phyloP scores from a whole-genome alignment of 2,797 vertebrate species.

The Xenentodon cancila region DNA sequence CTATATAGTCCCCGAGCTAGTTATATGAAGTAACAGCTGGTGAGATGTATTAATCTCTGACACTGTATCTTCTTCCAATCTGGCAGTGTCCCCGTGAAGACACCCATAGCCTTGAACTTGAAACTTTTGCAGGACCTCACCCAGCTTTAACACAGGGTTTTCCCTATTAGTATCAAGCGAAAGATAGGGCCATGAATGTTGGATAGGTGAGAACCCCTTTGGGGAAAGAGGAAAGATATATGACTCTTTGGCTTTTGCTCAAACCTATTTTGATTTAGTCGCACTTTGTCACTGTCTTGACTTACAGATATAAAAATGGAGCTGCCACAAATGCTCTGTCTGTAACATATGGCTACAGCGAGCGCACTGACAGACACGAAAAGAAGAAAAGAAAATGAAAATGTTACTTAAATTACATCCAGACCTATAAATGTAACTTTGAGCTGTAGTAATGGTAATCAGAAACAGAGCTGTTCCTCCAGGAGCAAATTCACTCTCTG shows the following conservation, averaged over 20 bases:
- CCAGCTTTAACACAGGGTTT: slow-evolving; percentile 57
- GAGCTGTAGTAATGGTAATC: slow-evolving; percentile 70
- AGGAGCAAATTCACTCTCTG: slow-evolving; percentile 70
- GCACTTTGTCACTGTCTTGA: slow-evolving; percentile 69
- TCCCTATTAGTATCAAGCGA: slow-evolving; percentile 62
- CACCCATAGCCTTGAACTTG: slow-evolving; percentile 43
- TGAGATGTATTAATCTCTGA: slow-evolving; percentile 60
- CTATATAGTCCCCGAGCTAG: slow-evolving; percentile 85
- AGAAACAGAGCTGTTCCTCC: slow-evolving; percentile 71
- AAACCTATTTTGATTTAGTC: slow-evolving; percentile 59
- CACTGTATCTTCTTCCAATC: slow-evolving; percentile 37
- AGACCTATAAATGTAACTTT: slow-evolving; percentile 61
- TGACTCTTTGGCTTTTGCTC: slow-evolving; percentile 66
- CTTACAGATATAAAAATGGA: slow-evolving; percentile 53
- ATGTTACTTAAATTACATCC: slow-evolving; percentile 69
- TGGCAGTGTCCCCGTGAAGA: slow-evolving; percentile 36
- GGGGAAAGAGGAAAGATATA: slow-evolving; percentile 56
- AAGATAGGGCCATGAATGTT: slow-evolving; percentile 55
- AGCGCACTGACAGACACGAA: slow-evolving; percentile 20
- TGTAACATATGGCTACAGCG: slow-evolving; percentile 33
- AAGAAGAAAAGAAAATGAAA: slow-evolving; percentile 59
- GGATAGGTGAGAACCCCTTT: slow-evolving; percentile 45
- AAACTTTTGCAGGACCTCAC: slow-evolving; percentile 50
- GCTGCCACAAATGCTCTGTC: slow-evolving; percentile 18
- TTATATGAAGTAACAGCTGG: slow-evolving; percentile 89